phyloP scores from a whole-genome alignment of 2,888 invertebrate species.

The Melinaea menophilus region DNA sequence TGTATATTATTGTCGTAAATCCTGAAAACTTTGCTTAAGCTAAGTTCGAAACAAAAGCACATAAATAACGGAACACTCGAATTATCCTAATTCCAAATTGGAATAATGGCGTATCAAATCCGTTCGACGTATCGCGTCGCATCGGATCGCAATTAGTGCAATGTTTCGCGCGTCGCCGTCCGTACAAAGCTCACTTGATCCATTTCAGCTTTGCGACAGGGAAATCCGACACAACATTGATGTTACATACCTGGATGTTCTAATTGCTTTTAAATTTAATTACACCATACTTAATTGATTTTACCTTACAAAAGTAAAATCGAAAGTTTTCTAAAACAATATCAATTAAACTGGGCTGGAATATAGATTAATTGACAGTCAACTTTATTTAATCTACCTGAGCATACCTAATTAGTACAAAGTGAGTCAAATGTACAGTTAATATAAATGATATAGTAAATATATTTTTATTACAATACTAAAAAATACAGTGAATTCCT shows the following conservation, averaged over 20 bases:
- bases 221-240: slow-evolving; percentile 53
- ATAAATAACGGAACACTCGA: slow-evolving; percentile 6
- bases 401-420: too few species aligned
- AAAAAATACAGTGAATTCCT: too few species aligned
- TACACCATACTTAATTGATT: background rate
- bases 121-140: slow-evolving; percentile 43
- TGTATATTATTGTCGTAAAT: background rate
- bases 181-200: slow-evolving; percentile 66
- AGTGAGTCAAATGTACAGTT: too few species aligned
- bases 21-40: background rate
- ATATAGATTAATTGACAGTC: too few species aligned
- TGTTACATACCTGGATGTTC: slow-evolving; percentile 25
- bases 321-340: too few species aligned
- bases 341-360: too few species aligned
- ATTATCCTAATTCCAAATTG: slow-evolving; percentile 6
- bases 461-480: too few species aligned
- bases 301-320: too few species aligned
- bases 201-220: slow-evolving; percentile 66
- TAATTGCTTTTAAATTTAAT: slow-evolving; percentile 6
- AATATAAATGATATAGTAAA: too few species aligned
- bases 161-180: slow-evolving; percentile 54
- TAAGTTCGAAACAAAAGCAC: slow-evolving; percentile 1
- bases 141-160: slow-evolving; percentile 72
- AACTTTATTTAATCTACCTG: too few species aligned
- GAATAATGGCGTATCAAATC: slow-evolving; percentile 37